phyloP scores from a whole-genome alignment of 64 coral and sea anemone genomes.

The Montipora capricornis region DNA sequence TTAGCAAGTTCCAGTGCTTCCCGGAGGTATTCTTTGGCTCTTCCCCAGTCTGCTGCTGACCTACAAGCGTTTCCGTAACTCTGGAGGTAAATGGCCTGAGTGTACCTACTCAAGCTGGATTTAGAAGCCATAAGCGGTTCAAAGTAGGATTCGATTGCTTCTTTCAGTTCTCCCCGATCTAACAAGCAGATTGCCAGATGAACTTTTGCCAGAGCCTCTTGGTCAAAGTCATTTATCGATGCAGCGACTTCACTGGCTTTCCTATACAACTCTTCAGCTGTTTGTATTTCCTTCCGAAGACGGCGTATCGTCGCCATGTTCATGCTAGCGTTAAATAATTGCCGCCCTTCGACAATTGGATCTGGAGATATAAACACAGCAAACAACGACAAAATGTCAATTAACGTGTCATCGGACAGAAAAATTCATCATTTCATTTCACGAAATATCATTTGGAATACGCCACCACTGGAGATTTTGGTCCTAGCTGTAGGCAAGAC shows the following conservation, averaged over 20 bases:
- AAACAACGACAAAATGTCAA: background rate
- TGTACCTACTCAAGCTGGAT: constrained; percentile 19
- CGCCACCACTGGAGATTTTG: too few species aligned
- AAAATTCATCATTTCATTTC: too few species aligned
- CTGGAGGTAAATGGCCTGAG: constrained; percentile 58
- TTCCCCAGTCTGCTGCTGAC: constrained; percentile 77
- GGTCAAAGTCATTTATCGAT: constrained; percentile 35
- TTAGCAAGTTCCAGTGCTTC: constrained; percentile 57
- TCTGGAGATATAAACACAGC: constrained; percentile 2
- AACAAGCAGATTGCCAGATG: constrained; percentile 71
- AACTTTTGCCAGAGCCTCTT: constrained; percentile 60
- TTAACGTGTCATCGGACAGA: too few species aligned
- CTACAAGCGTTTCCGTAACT: constrained; percentile 72
- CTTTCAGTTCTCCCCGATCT: constrained; percentile 67
- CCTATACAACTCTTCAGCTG: constrained; percentile 45
- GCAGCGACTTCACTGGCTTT: constrained; percentile 35
- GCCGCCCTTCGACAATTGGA: constrained; percentile 2
- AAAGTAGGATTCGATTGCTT: constrained; percentile 58
- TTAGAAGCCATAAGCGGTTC: constrained; percentile 42
- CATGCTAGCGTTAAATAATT: constrained; percentile 29
- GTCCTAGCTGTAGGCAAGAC: too few species aligned
- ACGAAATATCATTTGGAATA: too few species aligned
- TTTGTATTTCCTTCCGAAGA: constrained; percentile 51
- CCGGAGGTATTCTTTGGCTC: constrained; percentile 58
- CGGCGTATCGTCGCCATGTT: constrained; percentile 56